Conservation (phyloP, 2,888 invertebrate genomes). For the Caenorhabditis imperialis region DNA sequence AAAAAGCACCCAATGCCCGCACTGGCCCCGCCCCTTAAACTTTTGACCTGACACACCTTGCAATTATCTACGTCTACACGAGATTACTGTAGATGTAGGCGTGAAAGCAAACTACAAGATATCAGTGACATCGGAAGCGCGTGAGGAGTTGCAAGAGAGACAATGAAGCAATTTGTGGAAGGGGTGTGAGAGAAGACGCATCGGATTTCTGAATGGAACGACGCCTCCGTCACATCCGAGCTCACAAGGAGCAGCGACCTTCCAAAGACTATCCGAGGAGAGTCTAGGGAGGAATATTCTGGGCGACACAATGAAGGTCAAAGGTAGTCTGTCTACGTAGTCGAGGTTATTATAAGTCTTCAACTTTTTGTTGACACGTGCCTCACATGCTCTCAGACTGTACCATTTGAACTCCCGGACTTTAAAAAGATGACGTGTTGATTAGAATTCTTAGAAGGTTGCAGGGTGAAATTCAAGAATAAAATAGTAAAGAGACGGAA, state of each 20-base stretch:
- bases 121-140: conserved; percentile 4
- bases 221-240: conserved; percentile 39
- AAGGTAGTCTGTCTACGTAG: too few relatives aligned
- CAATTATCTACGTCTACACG: conserved; percentile 40
- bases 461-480: too few relatives aligned
- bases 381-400: too few relatives aligned
- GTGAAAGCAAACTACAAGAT: conserved; percentile 25
- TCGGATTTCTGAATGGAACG: conserved; percentile 23
- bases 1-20: conserved; percentile 41
- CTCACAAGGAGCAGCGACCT: conserved; percentile 5
- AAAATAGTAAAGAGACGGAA: too few relatives aligned
- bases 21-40: conserved; percentile 33
- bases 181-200: conserved; percentile 46
- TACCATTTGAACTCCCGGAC: too few relatives aligned
- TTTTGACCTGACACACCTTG: conserved; percentile 40
- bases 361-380: too few relatives aligned
- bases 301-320: too few relatives aligned
- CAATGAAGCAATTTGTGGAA: conserved; percentile 37
- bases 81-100: conserved; percentile 35
- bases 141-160: conserved; percentile 3
- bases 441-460: too few relatives aligned
- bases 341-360: too few relatives aligned
- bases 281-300: too few relatives aligned
- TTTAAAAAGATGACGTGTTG: too few relatives aligned
- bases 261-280: conserved; percentile 1